Base-by-base conservation (phyloP, 2,113 vertebrate species). In the Zapus hudsonius region DNA sequence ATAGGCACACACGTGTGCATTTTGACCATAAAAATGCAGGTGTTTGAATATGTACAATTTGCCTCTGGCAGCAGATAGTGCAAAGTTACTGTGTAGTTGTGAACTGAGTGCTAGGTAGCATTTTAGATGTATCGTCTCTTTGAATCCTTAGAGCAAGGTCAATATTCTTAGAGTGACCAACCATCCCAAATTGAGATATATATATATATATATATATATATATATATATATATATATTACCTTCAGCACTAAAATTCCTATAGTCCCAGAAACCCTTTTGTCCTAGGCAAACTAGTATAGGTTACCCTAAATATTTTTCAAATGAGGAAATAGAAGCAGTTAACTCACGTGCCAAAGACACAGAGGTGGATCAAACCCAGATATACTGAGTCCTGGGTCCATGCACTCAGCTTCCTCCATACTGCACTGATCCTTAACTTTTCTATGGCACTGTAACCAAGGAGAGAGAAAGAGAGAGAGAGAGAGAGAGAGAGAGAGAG, bases 11-110 rank as follows among this genome's bases (percentile, higher is more conserved):
- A 55, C 59, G 44, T 69, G 42, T 31, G 55, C 29, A 52, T 31
- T 92, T 80, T 67, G 44, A 47, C 22, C 36, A 55, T 89, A 72
- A 91, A 67, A 92, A 55, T n/a, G 85, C 66, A 85, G 76, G 38
- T 52, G 31, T 25, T 2, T 47, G 23, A 84, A 25, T 5, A 55
- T 27, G 72, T 57, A 25, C 19, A 78, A 25, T 75, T 79, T 52
- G 16, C 22, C 17, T 91, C 0, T 40, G 3, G 8, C 17, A 42
- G 19, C 27, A 38, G 7, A 0, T 40, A 75, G 2, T 52, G 1
- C 3, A 27, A 63, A 19, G 36, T 78, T 69, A 57, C 27, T n/a
- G n/a, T 22, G 0, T 55, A n/a, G 63, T 44, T 96, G 31, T 55
- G 33, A 9, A 44, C 57, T 47, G 20, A 81, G 2, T 40, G 10